Percentiles rank a stretch among this genome's conserved stretches.
Conservation (phyloP, 2,113 vertebrate genomes). For the Salminus brasiliensis region DNA sequence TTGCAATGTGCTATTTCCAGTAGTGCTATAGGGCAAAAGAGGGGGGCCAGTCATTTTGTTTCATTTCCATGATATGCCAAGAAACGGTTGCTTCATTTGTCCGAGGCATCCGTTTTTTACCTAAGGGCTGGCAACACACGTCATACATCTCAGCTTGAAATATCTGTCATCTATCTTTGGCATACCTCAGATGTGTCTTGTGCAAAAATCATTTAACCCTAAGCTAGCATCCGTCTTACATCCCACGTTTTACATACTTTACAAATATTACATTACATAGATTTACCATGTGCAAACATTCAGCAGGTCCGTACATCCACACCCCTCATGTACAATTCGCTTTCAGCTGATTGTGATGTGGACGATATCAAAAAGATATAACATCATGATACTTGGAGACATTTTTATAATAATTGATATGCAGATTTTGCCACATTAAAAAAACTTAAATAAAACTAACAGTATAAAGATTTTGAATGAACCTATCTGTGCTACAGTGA, state of each 20-base stretch:
- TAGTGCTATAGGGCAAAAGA: background rate
- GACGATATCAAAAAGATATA: no score
- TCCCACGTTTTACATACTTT: no score
- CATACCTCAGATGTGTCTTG: constrained; percentile 15
- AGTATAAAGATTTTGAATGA: no score
- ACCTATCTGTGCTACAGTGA: no score
- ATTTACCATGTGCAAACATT: background rate
- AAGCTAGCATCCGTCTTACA: background rate
- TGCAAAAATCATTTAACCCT: constrained; percentile 4
- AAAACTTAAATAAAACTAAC: no score
- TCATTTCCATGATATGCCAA: background rate
- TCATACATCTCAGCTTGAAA: background rate
- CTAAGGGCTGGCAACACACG: background rate
- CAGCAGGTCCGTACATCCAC: background rate
- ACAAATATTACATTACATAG: background rate
- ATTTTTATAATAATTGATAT: no score
- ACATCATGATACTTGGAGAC: no score
- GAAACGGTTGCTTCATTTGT: background rate
- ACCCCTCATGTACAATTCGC: no score
- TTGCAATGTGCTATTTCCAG: background rate
- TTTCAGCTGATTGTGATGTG: no score
- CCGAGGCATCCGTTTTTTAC: background rate
- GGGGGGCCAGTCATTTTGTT: background rate
- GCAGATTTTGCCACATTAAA: no score
- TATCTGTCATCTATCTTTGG: constrained; percentile 28